Conservation (phyloP, 2,113 vertebrate genomes). For the Triplophysa dalaica region DNA sequence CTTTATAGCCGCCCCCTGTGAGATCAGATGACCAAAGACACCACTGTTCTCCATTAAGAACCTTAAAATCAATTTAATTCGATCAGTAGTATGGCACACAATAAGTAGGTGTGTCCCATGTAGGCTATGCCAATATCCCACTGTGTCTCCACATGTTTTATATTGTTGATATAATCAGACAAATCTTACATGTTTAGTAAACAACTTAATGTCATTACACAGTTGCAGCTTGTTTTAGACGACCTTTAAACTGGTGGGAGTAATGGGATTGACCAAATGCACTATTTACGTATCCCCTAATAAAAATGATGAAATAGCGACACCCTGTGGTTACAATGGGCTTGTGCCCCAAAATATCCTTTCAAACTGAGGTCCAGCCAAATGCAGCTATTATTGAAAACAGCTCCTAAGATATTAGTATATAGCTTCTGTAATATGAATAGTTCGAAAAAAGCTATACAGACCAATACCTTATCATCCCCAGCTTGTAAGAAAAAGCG, state of each 20-base stretch:
- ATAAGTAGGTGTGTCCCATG: conserved; percentile 25
- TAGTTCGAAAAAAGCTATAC: too few relatives aligned
- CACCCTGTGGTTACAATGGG: conserved; percentile 21
- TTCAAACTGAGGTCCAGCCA: too few relatives aligned
- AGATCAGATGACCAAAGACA: conserved; percentile 6
- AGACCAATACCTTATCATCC: too few relatives aligned
- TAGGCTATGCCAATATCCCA: neutral
- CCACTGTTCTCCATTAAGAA: neutral
- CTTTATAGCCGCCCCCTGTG: neutral
- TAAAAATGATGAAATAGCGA: conserved; percentile 20
- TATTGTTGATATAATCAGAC: neutral
- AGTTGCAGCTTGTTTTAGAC: neutral
- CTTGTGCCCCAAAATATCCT: neutral
- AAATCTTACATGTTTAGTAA: neutral
- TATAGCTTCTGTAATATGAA: too few relatives aligned
- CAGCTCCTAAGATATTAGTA: too few relatives aligned
- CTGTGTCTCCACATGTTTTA: neutral
- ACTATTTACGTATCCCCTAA: neutral
- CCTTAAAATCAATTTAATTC: neutral
- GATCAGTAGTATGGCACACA: neutral
- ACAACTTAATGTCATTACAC: neutral
- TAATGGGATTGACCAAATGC: neutral
- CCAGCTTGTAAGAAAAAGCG: too few relatives aligned
- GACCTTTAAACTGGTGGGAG: neutral
- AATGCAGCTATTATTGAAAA: too few relatives aligned